Evolutionary conservation across 2,797 vertebrate species (phyloP), one percentile per base, ranked within the genome.

Genomic region (Rhadinocentrus ornatus): DNA sequence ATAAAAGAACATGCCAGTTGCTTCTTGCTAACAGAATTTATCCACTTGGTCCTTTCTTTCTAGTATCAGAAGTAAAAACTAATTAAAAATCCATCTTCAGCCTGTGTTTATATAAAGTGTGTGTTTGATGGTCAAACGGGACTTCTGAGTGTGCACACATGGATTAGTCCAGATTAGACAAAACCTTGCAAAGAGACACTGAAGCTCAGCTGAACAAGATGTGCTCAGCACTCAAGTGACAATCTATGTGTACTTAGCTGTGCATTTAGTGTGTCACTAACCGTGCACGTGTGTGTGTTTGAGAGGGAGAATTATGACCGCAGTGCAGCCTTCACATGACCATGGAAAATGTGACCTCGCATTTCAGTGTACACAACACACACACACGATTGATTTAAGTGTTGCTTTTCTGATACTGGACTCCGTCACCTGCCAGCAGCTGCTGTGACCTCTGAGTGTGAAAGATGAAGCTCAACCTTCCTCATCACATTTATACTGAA

Each of bases 111-210:
- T 29, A 34, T 66, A 26, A 69, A 70, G 74, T 24, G 54, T 35
- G 58, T 29, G 77, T 81, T 59, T 74, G 78, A 80, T 48, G 75
- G 31, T 0, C 41, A 13, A 66, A 78, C 75, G 56, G 69, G 55
- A 82, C 79, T 62, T 75, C 52, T 41, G 62, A 74, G 74, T 63
- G 66, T 71, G 60, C 13, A 22, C 48, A 16, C 26, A 13, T 60
- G 75, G 75, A 75, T 75, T 31, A 56, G n/a, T 64, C 41, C 35
- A 70, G 85, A 86, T 86, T 74, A 89, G 86, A 90, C 86, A 48
- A 81, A 79, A 59, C 13, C 41, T 69, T 72, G 48, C 71, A 78
- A 57, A 70, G 29, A 44, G 2, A 32, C 62, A 0, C 69, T 46
- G 60, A 82, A 56, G 31, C 74, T 71, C 58, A 35, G 69, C 62